Conservation (phyloP, 1,140 invertebrate species). For the Homalodisca vitripennis region DNA sequence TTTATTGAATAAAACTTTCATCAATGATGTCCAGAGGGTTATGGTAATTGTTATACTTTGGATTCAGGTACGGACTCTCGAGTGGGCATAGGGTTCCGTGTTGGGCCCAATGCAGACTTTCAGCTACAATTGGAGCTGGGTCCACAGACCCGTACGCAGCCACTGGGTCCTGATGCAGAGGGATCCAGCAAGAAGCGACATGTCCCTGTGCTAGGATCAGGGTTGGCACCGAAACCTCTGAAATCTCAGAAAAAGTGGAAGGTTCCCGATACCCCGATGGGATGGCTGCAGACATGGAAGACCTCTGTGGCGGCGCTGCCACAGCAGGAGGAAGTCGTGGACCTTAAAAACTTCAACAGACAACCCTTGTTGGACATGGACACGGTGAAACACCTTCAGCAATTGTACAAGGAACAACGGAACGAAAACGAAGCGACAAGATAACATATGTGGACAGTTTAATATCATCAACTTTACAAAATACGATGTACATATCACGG, state of each 20-base stretch:
- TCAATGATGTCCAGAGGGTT: not conserved
- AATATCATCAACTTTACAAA: too few relatives aligned
- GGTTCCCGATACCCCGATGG: constrained; percentile 24
- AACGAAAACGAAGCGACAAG: not conserved
- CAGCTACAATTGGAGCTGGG: constrained; percentile 74
- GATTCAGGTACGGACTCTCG: constrained; percentile 72
- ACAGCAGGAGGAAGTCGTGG: not conserved
- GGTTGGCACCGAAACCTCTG: not conserved
- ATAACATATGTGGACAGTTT: too few relatives aligned
- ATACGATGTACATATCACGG: constrained; percentile 54
- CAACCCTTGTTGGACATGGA: constrained; percentile 14
- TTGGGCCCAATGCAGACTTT: constrained; percentile 77
- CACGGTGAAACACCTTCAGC: constrained; percentile 32
- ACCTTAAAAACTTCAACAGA: not conserved
- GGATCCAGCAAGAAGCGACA: constrained; percentile 17
- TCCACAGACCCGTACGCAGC: constrained; percentile 67
- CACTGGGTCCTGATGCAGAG: constrained; percentile 47
- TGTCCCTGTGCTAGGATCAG: constrained; percentile 22
- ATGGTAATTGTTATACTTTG: not conserved
- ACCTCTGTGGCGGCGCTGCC: not conserved
- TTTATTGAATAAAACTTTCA: too few relatives aligned
- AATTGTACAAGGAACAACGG: constrained; percentile 36
- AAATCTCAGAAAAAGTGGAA: not conserved
- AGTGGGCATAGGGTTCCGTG: constrained; percentile 71
- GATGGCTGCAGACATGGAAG: constrained; percentile 24